These are phyloP conservation scores for Tolmerus cingulatus DNA, from an alignment of 2,888 invertebrate species.

Conservation along the genomic window DNA sequence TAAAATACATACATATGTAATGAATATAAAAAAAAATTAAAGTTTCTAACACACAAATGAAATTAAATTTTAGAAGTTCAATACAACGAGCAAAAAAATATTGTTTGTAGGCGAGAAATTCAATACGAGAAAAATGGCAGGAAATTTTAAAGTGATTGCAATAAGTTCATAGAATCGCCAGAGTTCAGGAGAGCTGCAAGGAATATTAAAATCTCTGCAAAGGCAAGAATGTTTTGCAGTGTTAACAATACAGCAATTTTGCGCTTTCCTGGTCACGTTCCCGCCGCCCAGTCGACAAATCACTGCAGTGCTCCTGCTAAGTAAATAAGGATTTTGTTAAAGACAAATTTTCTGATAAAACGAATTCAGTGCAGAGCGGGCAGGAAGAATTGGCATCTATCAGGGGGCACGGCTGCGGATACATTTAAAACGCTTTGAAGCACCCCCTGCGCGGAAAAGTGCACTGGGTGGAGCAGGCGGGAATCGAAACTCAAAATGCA, in stretches of 20 bases:
- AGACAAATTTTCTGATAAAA: background rate
- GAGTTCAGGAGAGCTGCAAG: background rate
- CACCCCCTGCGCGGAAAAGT: background rate
- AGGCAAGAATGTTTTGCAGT: background rate
- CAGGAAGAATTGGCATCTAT: background rate
- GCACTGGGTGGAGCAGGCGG: background rate
- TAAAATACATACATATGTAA: no score
- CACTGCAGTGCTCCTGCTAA: background rate
- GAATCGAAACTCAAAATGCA: background rate
- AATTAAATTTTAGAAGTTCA: background rate
- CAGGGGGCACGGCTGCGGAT: background rate
- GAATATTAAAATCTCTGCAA: constrained; percentile 6
- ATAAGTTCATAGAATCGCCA: background rate
- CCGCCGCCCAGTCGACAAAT: background rate
- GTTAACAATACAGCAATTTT: constrained; percentile 2
- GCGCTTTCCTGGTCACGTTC: constrained; percentile 3
- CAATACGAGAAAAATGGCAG: background rate
- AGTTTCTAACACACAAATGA: background rate
- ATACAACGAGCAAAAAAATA: background rate
- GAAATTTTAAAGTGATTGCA: background rate
- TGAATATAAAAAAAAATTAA: no score
- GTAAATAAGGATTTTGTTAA: constrained; percentile 12
- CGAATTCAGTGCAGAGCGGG: background rate
- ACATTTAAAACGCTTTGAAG: background rate
- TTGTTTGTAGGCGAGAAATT: background rate